phyloP scores from a whole-genome alignment of 1,140 invertebrate species.

The Melanaphis sacchari region DNA sequence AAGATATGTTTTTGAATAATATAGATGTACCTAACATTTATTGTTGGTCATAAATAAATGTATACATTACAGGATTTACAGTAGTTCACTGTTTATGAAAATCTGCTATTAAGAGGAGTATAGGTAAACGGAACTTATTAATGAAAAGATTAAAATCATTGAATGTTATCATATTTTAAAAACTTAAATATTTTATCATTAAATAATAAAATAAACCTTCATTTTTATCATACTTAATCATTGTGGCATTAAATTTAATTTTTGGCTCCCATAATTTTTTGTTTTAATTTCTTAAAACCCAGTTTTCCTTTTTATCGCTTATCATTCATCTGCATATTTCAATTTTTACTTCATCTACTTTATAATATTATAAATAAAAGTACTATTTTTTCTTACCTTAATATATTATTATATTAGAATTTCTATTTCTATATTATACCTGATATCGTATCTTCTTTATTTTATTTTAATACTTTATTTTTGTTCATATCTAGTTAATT shows the following conservation, averaged over 20 bases:
- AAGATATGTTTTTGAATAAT: too few relatives aligned
- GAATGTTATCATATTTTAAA: background rate
- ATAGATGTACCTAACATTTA: too few relatives aligned
- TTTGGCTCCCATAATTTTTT: background rate
- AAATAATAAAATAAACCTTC: background rate
- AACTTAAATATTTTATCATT: background rate
- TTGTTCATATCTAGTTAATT: background rate
- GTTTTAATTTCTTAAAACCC: background rate
- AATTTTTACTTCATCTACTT: background rate
- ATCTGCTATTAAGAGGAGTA: background rate
- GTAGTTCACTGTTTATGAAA: background rate
- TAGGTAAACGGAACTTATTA: background rate
- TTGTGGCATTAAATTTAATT: background rate
- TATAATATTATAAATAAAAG: background rate
- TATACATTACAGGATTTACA: too few relatives aligned
- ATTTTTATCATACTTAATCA: background rate
- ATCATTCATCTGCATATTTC: background rate
- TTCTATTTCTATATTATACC: background rate
- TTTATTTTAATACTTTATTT: background rate
- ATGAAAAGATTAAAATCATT: background rate
- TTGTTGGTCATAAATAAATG: too few relatives aligned
- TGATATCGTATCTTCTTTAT: background rate
- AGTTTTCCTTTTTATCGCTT: background rate
- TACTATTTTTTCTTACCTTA: background rate
- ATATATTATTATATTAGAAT: background rate